Conservation (phyloP, 2,888 invertebrate genomes). For the Nemotelus nigrinus region DNA sequence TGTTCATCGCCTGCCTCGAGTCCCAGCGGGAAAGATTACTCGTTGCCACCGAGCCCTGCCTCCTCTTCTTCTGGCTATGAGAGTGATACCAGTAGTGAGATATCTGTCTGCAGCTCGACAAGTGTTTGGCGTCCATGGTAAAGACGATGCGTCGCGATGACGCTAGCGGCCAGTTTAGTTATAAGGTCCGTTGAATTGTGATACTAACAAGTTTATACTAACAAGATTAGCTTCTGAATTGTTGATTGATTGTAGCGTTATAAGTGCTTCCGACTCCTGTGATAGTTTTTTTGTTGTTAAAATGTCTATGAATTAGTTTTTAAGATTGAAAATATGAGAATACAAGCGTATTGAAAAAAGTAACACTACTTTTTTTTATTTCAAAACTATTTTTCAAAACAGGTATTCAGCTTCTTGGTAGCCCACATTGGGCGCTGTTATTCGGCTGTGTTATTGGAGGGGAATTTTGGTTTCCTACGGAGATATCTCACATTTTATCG, state of each 20-base stretch:
- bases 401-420: no score
- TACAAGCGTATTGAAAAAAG: constrained; percentile 1
- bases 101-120: constrained; percentile 54
- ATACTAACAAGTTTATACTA: constrained; percentile 14
- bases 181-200: neutral
- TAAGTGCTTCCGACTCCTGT: constrained; percentile 39
- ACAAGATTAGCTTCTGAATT: constrained; percentile 26
- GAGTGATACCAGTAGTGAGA: constrained; percentile 59
- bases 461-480: no score
- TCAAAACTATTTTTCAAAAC: no score
- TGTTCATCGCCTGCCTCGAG: constrained; percentile 28
- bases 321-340: constrained; percentile 28
- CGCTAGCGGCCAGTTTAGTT: no score
- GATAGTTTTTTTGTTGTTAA: constrained; percentile 37
- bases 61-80: constrained; percentile 63
- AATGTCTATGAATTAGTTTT: constrained; percentile 15
- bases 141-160: constrained; percentile 30
- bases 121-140: constrained; percentile 62
- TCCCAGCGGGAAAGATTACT: constrained; percentile 31
- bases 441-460: no score
- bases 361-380: neutral
- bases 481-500: no score
- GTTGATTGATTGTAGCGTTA: constrained; percentile 27
- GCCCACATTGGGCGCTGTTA: no score
- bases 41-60: constrained; percentile 56